These are phyloP conservation scores for Heliothis virescens DNA, from an alignment of 1,140 invertebrate species.

Conservation along the genomic window DNA sequence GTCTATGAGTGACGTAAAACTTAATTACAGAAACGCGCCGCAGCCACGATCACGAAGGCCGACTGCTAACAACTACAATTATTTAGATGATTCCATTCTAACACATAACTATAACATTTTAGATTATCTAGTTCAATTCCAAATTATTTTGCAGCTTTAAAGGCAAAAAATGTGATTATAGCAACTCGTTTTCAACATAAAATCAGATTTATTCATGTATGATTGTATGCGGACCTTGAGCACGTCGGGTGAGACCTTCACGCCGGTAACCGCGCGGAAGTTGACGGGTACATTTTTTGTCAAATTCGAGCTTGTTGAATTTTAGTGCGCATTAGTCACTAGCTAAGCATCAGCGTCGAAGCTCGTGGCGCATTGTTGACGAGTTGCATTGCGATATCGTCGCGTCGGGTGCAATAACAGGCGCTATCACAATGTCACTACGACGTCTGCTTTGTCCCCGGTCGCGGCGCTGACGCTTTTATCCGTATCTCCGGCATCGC, in stretches of 20 bases:
- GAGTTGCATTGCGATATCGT: conserved; percentile 74
- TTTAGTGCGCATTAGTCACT: conserved; percentile 83
- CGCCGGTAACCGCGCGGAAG: conserved; percentile 85
- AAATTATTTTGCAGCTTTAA: conserved; percentile 67
- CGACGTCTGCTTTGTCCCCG: conserved; percentile 75
- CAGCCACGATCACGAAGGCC: conserved; percentile 77
- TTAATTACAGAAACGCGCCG: conserved; percentile 82
- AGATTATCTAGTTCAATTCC: conserved; percentile 68
- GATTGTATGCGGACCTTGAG: conserved; percentile 85
- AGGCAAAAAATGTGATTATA: conserved; percentile 74
- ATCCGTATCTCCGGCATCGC: conserved; percentile 59
- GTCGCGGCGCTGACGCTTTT: conserved; percentile 63
- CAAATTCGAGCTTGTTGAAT: conserved; percentile 82
- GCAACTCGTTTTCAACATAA: conserved; percentile 77
- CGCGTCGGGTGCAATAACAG: conserved; percentile 75
- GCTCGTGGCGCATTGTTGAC: conserved; percentile 73
- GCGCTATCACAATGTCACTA: conserved; percentile 82
- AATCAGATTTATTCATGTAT: conserved; percentile 82
- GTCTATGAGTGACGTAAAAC: conserved; percentile 82
- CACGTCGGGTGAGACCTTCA: conserved; percentile 81
- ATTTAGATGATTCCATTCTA: conserved; percentile 76
- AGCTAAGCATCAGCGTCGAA: conserved; percentile 69
- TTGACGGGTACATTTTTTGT: conserved; percentile 83
- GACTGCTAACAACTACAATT: conserved; percentile 77
- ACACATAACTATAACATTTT: conserved; percentile 71